Percentiles rank a stretch among this genome's conserved stretches.
Evolutionary conservation across 2,888 invertebrate species (phyloP).

Genomic region (Leistus spinibarbis): DNA sequence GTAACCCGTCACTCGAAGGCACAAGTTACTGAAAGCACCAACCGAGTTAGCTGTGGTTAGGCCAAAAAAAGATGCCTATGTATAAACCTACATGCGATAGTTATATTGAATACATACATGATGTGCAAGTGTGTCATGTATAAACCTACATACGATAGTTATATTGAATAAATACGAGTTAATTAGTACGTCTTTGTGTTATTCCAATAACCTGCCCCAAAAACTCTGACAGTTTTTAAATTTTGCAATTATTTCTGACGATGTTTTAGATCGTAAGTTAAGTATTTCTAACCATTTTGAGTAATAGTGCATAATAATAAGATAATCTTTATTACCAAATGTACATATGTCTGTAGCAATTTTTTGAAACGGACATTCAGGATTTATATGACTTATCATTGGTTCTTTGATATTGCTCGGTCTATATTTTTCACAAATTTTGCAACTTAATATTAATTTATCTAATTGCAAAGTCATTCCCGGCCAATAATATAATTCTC

Average conservation of each 20-base stretch:
- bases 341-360: constrained; percentile 28
- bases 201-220: no score
- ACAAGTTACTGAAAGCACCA: no score
- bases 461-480: constrained; percentile 31
- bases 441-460: constrained; percentile 17
- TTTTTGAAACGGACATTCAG: constrained; percentile 36
- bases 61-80: no score
- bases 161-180: no score
- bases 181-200: no score
- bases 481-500: constrained; percentile 36
- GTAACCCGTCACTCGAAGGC: no score
- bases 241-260: constrained; percentile 27
- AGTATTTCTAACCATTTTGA: constrained; percentile 42
- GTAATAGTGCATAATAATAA: constrained; percentile 42
- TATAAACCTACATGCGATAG: no score
- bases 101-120: no score
- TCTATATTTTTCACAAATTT: constrained; percentile 31
- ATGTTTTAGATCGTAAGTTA: constrained; percentile 35
- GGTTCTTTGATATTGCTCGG: constrained; percentile 33
- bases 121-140: no score
- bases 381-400: constrained; percentile 29
- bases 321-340: constrained; percentile 41
- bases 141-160: no score
- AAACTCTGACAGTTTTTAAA: constrained; percentile 40
- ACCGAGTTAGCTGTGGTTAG: no score